Conservation (phyloP, 2,888 invertebrate genomes). For the Seira musarum region DNA sequence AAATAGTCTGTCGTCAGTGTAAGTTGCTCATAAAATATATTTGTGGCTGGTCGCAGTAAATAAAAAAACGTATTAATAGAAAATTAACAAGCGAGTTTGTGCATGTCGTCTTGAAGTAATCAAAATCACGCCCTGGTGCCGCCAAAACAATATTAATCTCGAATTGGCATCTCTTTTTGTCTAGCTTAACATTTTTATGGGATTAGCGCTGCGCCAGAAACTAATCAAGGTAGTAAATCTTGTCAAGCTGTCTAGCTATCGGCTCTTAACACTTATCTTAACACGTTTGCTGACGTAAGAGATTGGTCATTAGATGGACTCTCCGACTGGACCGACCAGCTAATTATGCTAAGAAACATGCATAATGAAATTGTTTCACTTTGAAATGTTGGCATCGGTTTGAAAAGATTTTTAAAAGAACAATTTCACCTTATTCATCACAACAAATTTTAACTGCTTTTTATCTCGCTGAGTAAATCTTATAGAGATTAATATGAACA, state of each 20-base stretch:
- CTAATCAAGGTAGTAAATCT: conserved; percentile 39
- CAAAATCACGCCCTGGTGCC: not conserved
- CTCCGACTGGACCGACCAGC: not conserved
- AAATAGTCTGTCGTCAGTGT: too few relatives aligned
- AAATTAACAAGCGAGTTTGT: not conserved
- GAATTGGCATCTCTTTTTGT: not conserved
- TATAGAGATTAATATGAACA: too few relatives aligned
- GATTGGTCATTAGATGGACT: not conserved
- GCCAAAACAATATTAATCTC: not conserved
- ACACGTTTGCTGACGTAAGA: not conserved
- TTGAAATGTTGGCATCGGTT: not conserved
- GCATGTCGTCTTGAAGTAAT: not conserved
- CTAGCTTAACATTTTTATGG: not conserved
- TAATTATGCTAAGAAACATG: not conserved
- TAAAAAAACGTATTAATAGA: too few relatives aligned
- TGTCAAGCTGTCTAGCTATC: conserved; percentile 8
- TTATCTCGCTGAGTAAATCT: too few relatives aligned
- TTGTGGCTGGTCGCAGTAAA: too few relatives aligned
- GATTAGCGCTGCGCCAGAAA: conserved; percentile 14
- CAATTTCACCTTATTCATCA: too few relatives aligned
- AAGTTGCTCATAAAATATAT: too few relatives aligned
- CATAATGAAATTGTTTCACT: not conserved
- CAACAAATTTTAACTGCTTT: too few relatives aligned
- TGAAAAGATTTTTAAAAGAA: not conserved
- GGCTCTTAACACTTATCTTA: not conserved